These are phyloP conservation scores for Salvelinus alpinus DNA, from an alignment of 2,113 vertebrate genomes.

Conservation along the genomic window DNA sequence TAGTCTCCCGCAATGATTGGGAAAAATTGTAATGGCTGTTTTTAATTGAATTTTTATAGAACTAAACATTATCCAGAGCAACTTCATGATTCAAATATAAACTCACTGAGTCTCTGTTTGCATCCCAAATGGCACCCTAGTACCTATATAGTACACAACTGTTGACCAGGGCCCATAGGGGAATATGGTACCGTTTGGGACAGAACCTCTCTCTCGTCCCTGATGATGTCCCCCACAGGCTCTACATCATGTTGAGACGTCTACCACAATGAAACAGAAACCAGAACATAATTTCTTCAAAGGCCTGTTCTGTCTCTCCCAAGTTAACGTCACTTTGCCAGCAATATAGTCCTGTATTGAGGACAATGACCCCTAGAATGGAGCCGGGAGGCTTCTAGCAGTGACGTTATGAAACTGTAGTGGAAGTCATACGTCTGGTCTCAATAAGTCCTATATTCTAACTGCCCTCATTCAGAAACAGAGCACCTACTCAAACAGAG, in stretches of 20 bases:
- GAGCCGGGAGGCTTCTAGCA: too few species aligned
- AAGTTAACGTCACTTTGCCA: slow-evolving; percentile 55
- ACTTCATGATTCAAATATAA: slow-evolving; percentile 67
- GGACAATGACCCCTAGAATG: slow-evolving; percentile 36
- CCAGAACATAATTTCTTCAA: slow-evolving; percentile 48
- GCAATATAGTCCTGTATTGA: slow-evolving; percentile 47
- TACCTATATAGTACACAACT: too few species aligned
- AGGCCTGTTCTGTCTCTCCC: slow-evolving; percentile 7
- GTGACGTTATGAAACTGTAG: too few species aligned
- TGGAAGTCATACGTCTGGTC: not conserved
- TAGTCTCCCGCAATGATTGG: slow-evolving; percentile 48
- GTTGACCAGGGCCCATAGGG: too few species aligned
- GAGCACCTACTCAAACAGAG: not conserved
- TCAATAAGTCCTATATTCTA: slow-evolving; percentile 4
- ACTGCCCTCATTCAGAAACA: not conserved
- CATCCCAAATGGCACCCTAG: too few species aligned
- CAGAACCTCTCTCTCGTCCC: slow-evolving; percentile 26
- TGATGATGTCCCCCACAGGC: slow-evolving; percentile 46
- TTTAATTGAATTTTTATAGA: slow-evolving; percentile 66
- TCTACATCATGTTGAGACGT: slow-evolving; percentile 36
- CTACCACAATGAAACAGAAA: slow-evolving; percentile 44
- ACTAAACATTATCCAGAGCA: slow-evolving; percentile 60
- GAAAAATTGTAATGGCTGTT: slow-evolving; percentile 48
- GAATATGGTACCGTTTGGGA: too few species aligned
- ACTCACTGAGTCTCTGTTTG: slow-evolving; percentile 29